Conservation (phyloP, 1,140 invertebrate genomes). For the Lanistes nyassanus region DNA sequence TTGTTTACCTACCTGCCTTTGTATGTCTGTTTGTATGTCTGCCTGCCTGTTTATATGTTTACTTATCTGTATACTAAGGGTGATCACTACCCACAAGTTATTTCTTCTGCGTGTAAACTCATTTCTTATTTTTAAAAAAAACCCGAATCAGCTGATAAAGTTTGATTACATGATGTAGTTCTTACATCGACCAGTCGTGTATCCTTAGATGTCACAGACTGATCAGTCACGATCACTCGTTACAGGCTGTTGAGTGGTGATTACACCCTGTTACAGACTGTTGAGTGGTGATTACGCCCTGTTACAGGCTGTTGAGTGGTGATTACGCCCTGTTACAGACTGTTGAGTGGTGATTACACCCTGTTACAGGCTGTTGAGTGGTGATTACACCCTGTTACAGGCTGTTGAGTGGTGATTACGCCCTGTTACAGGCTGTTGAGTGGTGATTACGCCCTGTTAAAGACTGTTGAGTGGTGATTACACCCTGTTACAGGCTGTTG, state of each 20-base stretch:
- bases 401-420: too few relatives aligned
- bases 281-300: too few relatives aligned
- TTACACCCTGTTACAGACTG: too few relatives aligned
- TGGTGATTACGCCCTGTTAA: neutral
- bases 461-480: conserved; percentile 1
- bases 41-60: neutral
- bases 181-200: neutral
- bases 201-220: neutral
- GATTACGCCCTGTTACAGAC: too few relatives aligned
- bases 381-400: too few relatives aligned
- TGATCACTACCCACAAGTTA: neutral
- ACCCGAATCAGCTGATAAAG: too few relatives aligned
- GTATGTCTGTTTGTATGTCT: neutral
- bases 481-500: neutral
- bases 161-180: neutral
- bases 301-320: too few relatives aligned
- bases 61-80: too few relatives aligned
- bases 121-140: neutral
- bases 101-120: neutral
- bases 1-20: neutral
- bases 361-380: too few relatives aligned
- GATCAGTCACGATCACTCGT: neutral
- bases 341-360: too few relatives aligned
- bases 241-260: too few relatives aligned
- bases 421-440: too few relatives aligned